Evolutionary conservation across 2,797 vertebrate genomes (phyloP).

Genomic region (Phoebastria nigripes): DNA sequence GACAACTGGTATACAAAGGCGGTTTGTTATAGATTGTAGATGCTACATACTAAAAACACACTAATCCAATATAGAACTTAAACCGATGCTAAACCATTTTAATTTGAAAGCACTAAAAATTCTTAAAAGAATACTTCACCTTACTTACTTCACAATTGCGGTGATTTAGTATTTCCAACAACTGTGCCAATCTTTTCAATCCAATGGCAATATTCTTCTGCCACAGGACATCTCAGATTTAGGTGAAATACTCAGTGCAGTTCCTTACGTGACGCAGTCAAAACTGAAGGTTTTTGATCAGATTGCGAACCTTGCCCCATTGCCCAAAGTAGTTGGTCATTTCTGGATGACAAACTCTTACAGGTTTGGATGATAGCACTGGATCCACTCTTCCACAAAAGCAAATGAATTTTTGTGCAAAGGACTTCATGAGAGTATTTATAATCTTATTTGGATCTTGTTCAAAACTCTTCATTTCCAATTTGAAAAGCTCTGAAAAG

Average conservation of each 20-base stretch:
- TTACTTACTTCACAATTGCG: background rate
- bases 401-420: background rate
- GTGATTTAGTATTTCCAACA: background rate
- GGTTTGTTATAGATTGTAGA: rapidly evolving
- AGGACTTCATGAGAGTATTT: background rate
- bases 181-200: background rate
- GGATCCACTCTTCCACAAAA: background rate
- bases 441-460: background rate
- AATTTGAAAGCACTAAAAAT: background rate
- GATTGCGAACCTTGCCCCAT: rapidly evolving
- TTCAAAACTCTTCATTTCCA: background rate
- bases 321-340: background rate
- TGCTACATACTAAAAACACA: background rate
- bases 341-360: background rate
- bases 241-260: background rate
- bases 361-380: background rate
- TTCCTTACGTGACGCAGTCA: rapidly evolving
- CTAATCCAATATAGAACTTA: background rate
- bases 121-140: background rate
- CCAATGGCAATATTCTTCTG: background rate
- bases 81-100: background rate
- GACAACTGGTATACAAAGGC: background rate
- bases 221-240: background rate
- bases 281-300: background rate
- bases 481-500: background rate